A percentile compares a stretch with the other conserved stretches of the same genome.
These are phyloP conservation scores for Bombus sibiricus DNA, from an alignment of 1,140 invertebrate species.

Conservation along the genomic window DNA sequence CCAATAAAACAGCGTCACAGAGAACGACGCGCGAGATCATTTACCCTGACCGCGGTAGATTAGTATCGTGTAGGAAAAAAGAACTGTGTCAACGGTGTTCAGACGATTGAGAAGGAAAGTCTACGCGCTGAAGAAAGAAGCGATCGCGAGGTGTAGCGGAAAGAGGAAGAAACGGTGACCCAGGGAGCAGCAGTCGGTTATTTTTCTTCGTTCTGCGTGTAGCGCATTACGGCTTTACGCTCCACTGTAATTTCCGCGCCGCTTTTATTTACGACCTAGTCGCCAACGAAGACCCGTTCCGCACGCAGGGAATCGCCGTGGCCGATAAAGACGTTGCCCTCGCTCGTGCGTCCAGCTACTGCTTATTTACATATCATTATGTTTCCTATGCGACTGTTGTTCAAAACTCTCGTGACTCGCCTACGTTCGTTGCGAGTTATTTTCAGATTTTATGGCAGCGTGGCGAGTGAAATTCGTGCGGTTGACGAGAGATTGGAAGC, in stretches of 20 bases:
- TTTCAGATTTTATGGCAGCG: neutral
- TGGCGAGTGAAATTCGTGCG: neutral
- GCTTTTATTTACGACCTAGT: slow-evolving; percentile 56
- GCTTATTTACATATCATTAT: slow-evolving; percentile 58
- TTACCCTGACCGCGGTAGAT: neutral
- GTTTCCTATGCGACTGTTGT: neutral
- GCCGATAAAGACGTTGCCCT: slow-evolving; percentile 55
- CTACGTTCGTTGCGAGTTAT: neutral
- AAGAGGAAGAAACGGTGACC: neutral
- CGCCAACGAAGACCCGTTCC: slow-evolving; percentile 27
- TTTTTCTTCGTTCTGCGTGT: slow-evolving; percentile 43
- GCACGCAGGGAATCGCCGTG: slow-evolving; percentile 28
- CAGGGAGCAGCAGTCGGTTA: slow-evolving; percentile 23
- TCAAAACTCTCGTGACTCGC: neutral
- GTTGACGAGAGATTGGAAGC: neutral
- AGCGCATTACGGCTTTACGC: slow-evolving; percentile 47
- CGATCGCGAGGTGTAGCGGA: neutral
- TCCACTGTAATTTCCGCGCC: slow-evolving; percentile 58
- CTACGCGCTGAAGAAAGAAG: neutral
- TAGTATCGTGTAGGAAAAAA: too few relatives aligned
- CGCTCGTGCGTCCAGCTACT: slow-evolving; percentile 30
- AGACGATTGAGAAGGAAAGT: neutral
- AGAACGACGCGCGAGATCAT: neutral
- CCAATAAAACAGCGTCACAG: neutral
- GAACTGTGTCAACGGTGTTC: neutral